These are phyloP conservation scores for Ancistrus triradiatus DNA, from an alignment of 2,113 vertebrate genomes.

Conservation along the genomic window DNA sequence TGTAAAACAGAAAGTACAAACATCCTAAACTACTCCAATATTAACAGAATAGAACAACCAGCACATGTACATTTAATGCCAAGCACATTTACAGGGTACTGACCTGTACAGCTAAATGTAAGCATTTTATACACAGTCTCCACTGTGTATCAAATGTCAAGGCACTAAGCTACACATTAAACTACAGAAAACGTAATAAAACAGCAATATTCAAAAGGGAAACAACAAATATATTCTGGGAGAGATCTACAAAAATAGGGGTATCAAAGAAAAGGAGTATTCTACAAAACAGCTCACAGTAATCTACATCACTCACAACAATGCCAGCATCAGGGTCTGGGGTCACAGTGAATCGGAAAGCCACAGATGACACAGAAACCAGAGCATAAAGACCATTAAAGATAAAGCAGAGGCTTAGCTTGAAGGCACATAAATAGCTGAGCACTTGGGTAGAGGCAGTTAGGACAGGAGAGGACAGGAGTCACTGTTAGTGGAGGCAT, in stretches of 20 bases:
- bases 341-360: constrained; percentile 26
- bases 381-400: constrained; percentile 17
- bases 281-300: constrained; percentile 12
- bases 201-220: background rate
- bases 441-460: constrained; percentile 19
- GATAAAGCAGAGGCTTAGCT: constrained; percentile 30
- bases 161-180: constrained; percentile 3
- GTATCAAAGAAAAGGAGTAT: constrained; percentile 4
- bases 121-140: constrained; percentile 6
- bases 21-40: background rate
- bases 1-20: background rate
- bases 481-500: constrained; percentile 53
- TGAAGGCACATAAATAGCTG: constrained; percentile 27
- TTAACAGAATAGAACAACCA: background rate
- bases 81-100: background rate
- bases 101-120: constrained; percentile 1
- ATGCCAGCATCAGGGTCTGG: constrained; percentile 22
- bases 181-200: background rate
- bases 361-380: constrained; percentile 33
- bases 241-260: constrained; percentile 1
- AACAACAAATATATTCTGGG: background rate
- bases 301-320: constrained; percentile 19
- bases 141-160: background rate
- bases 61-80: background rate
- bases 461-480: constrained; percentile 36